A percentile compares a stretch with the other conserved stretches of the same genome.
These are phyloP conservation scores for Drosophila quadrilineata DNA, from an alignment of 1,140 invertebrate genomes.

Conservation along the genomic window DNA sequence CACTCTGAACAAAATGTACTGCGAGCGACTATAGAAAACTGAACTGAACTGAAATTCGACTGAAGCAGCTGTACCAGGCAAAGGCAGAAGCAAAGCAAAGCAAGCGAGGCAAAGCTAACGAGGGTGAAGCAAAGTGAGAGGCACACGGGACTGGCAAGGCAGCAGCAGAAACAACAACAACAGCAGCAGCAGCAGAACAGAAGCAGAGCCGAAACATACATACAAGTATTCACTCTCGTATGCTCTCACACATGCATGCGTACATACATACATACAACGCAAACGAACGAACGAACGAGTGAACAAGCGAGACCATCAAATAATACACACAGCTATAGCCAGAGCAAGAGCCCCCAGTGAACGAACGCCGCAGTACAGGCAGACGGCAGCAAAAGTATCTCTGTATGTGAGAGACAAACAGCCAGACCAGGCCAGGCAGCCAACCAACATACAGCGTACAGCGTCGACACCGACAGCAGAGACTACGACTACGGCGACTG, in stretches of 20 bases:
- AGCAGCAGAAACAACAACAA: neutral
- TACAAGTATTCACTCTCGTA: too few relatives aligned
- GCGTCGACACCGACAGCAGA: slow-evolving; percentile 26
- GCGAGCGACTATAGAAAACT: slow-evolving; percentile 72
- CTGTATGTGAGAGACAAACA: slow-evolving; percentile 56
- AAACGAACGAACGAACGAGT: slow-evolving; percentile 51
- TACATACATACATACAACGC: slow-evolving; percentile 20
- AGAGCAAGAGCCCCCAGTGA: slow-evolving; percentile 25
- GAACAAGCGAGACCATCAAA: slow-evolving; percentile 78
- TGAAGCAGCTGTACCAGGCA: slow-evolving; percentile 77
- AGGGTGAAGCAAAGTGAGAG: slow-evolving; percentile 6
- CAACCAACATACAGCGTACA: slow-evolving; percentile 60
- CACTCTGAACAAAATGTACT: slow-evolving; percentile 58
- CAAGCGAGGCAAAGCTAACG: slow-evolving; percentile 29
- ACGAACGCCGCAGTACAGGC: slow-evolving; percentile 50
- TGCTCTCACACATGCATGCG: slow-evolving; percentile 26
- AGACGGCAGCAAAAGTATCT: slow-evolving; percentile 45
- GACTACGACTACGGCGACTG: slow-evolving; percentile 12
- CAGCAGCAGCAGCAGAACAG: slow-evolving; percentile 27
- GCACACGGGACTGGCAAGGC: slow-evolving; percentile 5
- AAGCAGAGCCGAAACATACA: slow-evolving; percentile 37
- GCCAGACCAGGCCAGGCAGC: slow-evolving; percentile 30
- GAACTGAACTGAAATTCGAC: slow-evolving; percentile 77
- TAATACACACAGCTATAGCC: slow-evolving; percentile 42
- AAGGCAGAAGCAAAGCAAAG: slow-evolving; percentile 56